Conservation (phyloP, 2,797 vertebrate genomes). For the Aeoliscus strigatus region DNA sequence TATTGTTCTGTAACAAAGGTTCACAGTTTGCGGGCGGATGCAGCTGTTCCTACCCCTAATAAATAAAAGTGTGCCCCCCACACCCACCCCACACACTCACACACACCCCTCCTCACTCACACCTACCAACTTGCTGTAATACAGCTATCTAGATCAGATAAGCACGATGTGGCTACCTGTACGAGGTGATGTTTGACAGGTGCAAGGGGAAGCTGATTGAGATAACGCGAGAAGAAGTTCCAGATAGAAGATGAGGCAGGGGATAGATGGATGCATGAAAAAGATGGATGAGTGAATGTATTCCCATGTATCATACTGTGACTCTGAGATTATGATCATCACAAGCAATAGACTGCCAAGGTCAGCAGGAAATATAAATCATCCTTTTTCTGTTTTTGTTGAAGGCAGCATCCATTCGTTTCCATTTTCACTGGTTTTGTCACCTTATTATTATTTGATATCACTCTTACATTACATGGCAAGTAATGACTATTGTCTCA, state of each 20-base stretch:
- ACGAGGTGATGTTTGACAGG: constrained; percentile 83
- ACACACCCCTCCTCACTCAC: constrained; percentile 65
- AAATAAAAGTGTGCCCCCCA: constrained; percentile 66
- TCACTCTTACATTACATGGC: neutral
- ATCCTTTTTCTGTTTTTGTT: constrained; percentile 33
- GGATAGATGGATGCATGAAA: constrained; percentile 80
- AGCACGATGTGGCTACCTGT: constrained; percentile 80
- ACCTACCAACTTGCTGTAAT: constrained; percentile 73
- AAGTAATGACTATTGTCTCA: neutral
- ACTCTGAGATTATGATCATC: constrained; percentile 81
- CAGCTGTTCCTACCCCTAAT: constrained; percentile 79
- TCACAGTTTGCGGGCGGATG: constrained; percentile 79
- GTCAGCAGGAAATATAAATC: constrained; percentile 74
- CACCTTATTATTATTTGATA: constrained; percentile 1
- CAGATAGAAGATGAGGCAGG: constrained; percentile 84
- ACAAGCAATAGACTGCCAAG: constrained; percentile 73
- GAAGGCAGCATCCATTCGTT: constrained; percentile 30
- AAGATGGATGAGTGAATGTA: constrained; percentile 82
- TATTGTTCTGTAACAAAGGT: constrained; percentile 79
- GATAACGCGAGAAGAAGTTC: constrained; percentile 85
- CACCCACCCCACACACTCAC: constrained; percentile 53
- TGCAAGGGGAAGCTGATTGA: constrained; percentile 83
- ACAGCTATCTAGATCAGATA: constrained; percentile 84
- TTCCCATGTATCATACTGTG: constrained; percentile 82
- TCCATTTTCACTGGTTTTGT: constrained; percentile 13